Evolutionary conservation across 2,888 invertebrate species (phyloP).

Genomic region (Spisula solida): DNA sequence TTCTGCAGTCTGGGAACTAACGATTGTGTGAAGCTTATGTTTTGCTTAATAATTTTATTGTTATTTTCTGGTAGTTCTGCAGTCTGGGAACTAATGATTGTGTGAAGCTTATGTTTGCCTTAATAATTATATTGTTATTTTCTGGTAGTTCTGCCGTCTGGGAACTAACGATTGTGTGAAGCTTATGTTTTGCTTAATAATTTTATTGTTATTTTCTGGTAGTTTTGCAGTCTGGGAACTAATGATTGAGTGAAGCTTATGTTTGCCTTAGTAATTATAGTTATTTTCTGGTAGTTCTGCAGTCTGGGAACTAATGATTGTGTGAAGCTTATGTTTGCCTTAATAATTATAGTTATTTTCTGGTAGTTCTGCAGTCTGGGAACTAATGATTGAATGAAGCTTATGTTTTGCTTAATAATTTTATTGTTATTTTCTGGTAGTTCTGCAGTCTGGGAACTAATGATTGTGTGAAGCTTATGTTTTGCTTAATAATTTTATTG

Average conservation of each 20-base stretch:
- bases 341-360: too few species aligned
- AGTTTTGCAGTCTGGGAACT: constrained; percentile 92
- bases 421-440: constrained; percentile 81
- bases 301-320: constrained; percentile 93
- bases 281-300: constrained; percentile 88
- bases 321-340: constrained; percentile 93
- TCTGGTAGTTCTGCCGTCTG: constrained; percentile 89
- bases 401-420: constrained; percentile 89
- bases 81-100: constrained; percentile 93
- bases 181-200: constrained; percentile 91
- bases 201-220: constrained; percentile 47
- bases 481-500: too few species aligned
- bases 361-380: constrained; percentile 90
- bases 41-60: too few species aligned
- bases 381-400: constrained; percentile 95
- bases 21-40: constrained; percentile 93
- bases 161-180: constrained; percentile 94
- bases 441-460: constrained; percentile 92
- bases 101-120: constrained; percentile 93
- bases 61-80: constrained; percentile 88
- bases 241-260: constrained; percentile 94
- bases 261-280: too few species aligned
- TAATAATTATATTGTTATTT: too few species aligned
- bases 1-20: constrained; percentile 92
- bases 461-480: constrained; percentile 93